A percentile compares a stretch with the other conserved stretches of the same genome.
phyloP scores from a whole-genome alignment of 2,797 vertebrate species.

The Alcedo atthis region DNA sequence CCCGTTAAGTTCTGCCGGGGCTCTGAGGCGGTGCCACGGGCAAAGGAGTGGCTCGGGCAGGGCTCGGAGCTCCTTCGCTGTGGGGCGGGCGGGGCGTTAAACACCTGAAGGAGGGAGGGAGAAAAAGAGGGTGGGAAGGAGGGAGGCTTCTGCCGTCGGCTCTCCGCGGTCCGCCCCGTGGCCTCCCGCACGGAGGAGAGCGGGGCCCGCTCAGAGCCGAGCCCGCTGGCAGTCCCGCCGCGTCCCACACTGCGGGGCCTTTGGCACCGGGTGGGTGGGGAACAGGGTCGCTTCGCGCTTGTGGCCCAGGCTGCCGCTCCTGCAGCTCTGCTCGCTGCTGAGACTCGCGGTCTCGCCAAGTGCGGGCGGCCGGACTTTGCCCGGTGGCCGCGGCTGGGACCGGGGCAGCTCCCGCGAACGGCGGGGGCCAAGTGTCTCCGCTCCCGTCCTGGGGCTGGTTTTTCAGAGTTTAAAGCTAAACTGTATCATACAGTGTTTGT shows the following conservation, averaged over 20 bases:
- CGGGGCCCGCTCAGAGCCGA: not conserved
- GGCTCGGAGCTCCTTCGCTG: not conserved
- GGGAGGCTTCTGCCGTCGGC: not conserved
- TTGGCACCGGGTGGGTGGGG: not conserved
- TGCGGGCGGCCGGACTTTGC: not conserved
- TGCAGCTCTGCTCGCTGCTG: accelerated
- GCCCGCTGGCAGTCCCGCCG: no score
- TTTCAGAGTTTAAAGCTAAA: not conserved
- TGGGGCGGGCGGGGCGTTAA: not conserved
- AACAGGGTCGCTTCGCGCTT: not conserved
- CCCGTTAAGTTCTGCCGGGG: not conserved
- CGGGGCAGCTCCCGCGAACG: no score
- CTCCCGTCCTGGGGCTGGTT: accelerated
- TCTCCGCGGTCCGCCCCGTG: not conserved
- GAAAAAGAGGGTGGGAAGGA: no score
- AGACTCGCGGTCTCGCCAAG: no score
- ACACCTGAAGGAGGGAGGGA: not conserved
- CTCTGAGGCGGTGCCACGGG: no score
- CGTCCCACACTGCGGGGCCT: not conserved
- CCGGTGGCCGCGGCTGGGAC: not conserved
- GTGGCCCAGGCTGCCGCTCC: no score
- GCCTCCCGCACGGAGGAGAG: not conserved
- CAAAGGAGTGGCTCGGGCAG: not conserved
- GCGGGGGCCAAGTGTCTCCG: accelerated
- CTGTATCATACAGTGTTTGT: accelerated